phyloP scores from a whole-genome alignment of 2,113 vertebrate species.

The Archocentrus centrarchus region DNA sequence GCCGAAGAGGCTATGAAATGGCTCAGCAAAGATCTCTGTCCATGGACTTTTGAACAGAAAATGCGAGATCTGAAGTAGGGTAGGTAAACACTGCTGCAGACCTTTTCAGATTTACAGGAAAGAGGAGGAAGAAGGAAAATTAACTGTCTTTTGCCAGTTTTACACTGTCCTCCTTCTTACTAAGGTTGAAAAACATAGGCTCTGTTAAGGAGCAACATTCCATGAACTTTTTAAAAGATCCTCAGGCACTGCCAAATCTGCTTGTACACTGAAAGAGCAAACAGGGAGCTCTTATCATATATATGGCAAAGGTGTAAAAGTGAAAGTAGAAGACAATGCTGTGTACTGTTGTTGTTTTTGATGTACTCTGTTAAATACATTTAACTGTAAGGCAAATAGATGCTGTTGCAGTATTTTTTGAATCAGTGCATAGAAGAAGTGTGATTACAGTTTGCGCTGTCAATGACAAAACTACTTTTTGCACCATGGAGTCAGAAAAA shows the following conservation, averaged over 20 bases:
- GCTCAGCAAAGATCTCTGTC: slow-evolving; percentile 90
- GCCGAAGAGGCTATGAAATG: slow-evolving; percentile 65
- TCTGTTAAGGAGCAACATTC: background rate
- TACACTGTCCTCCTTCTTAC: background rate
- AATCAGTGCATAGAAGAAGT: background rate
- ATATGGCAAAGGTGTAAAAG: background rate
- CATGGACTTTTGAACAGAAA: slow-evolving; percentile 88
- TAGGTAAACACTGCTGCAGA: background rate
- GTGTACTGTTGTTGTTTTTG: slow-evolving; percentile 1
- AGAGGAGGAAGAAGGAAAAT: background rate
- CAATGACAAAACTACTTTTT: background rate
- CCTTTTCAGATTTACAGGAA: slow-evolving; percentile 1
- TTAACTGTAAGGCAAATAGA: slow-evolving; percentile 17
- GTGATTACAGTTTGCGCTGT: background rate
- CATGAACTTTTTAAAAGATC: background rate
- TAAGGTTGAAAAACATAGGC: background rate
- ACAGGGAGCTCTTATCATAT: background rate
- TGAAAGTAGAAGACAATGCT: slow-evolving; percentile 2
- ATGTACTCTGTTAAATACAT: slow-evolving; percentile 26
- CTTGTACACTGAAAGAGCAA: background rate
- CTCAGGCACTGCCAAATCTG: background rate
- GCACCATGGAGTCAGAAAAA: background rate
- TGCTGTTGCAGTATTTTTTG: slow-evolving; percentile 3
- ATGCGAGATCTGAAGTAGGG: background rate
- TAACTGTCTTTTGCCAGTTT: background rate